These are phyloP conservation scores for Pycnonotus jocosus DNA, from an alignment of 2,113 vertebrate genomes.

Conservation along the genomic window DNA sequence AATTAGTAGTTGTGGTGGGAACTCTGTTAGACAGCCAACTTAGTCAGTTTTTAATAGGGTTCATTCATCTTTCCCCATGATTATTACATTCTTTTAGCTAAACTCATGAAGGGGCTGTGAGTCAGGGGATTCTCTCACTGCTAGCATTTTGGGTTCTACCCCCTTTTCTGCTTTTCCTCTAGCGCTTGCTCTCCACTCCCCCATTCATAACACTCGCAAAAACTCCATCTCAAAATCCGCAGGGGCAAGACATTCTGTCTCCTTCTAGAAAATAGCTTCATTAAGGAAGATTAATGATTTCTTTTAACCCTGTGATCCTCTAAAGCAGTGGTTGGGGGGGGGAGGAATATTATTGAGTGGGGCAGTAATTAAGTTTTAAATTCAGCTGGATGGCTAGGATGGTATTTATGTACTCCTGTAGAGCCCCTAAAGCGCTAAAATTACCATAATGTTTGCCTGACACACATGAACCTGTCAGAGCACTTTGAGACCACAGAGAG, in stretches of 20 bases:
- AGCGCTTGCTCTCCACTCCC: rapidly evolving
- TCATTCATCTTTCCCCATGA: not conserved
- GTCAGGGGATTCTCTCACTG: not conserved
- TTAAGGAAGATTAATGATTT: conserved; percentile 62
- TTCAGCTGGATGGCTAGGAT: conserved; percentile 22
- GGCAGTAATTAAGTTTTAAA: conserved; percentile 54
- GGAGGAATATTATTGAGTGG: conserved; percentile 23
- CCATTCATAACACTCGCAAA: conserved; percentile 5
- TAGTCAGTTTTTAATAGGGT: not conserved
- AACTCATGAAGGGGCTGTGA: not conserved
- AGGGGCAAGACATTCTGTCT: conserved; percentile 49
- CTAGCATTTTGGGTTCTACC: not conserved
- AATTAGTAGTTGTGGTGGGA: not conserved
- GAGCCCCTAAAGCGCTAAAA: conserved; percentile 18
- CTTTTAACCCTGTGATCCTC: conserved; percentile 36
- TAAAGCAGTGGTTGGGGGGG: not conserved
- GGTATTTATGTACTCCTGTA: conserved; percentile 27
- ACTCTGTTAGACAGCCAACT: not conserved
- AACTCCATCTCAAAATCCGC: conserved; percentile 30
- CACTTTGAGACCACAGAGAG: not conserved
- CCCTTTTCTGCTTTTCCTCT: not conserved
- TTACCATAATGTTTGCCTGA: conserved; percentile 58
- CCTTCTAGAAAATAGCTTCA: conserved; percentile 52
- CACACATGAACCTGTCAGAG: conserved; percentile 51
- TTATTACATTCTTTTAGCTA: not conserved